Evolutionary conservation across 2,888 invertebrate species (phyloP).

Genomic region (Apoderus coryli): DNA sequence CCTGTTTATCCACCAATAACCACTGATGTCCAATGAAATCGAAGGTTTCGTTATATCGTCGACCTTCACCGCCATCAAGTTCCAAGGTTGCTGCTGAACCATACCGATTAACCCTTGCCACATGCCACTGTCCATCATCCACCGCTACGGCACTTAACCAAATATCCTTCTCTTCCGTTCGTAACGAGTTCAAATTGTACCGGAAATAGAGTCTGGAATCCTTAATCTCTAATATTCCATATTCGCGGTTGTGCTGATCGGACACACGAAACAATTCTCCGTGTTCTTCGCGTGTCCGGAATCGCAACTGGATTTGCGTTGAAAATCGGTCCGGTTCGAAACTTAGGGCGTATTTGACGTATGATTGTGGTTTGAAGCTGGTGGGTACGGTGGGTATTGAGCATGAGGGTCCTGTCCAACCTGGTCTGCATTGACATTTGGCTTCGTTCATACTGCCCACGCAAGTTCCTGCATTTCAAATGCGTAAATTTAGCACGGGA

Average conservation of each 20-base stretch:
- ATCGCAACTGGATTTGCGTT: slow-evolving; percentile 83
- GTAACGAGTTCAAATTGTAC: slow-evolving; percentile 81
- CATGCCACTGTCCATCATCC: slow-evolving; percentile 95
- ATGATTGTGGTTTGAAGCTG: slow-evolving; percentile 85
- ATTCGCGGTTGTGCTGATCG: slow-evolving; percentile 87
- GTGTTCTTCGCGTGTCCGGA: slow-evolving; percentile 83
- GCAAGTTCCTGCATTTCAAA: no score
- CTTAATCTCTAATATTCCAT: slow-evolving; percentile 82
- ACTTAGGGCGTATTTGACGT: slow-evolving; percentile 91
- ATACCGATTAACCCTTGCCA: slow-evolving; percentile 77
- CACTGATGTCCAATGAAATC: slow-evolving; percentile 83
- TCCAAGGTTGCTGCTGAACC: slow-evolving; percentile 87
- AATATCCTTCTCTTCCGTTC: slow-evolving; percentile 81
- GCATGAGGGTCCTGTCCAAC: slow-evolving; percentile 86
- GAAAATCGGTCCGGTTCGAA: slow-evolving; percentile 87
- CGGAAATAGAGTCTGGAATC: slow-evolving; percentile 81
- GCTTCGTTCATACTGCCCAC: slow-evolving; percentile 80
- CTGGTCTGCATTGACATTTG: slow-evolving; percentile 87
- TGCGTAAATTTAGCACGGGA: no score
- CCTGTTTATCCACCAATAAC: slow-evolving; percentile 84
- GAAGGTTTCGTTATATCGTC: slow-evolving; percentile 86
- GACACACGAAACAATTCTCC: slow-evolving; percentile 90
- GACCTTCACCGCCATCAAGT: slow-evolving; percentile 88
- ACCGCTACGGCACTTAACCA: slow-evolving; percentile 83
- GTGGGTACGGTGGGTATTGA: slow-evolving; percentile 76